A percentile compares a stretch with the other conserved stretches of the same genome.
Evolutionary conservation across 2,113 vertebrate genomes (phyloP).

Genomic region (Sturnus vulgaris): DNA sequence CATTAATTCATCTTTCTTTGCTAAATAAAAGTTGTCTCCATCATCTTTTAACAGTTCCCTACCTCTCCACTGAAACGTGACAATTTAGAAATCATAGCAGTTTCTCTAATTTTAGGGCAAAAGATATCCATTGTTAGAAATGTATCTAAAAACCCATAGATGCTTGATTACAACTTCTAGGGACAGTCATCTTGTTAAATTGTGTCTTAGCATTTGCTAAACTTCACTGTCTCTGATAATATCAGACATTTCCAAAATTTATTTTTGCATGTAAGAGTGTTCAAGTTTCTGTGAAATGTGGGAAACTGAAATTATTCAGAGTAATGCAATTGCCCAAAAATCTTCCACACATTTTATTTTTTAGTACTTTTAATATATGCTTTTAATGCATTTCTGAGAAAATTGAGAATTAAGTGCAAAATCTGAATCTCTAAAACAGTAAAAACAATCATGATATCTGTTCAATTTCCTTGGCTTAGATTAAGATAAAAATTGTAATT

Average conservation of each 20-base stretch:
- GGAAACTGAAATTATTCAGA: background rate
- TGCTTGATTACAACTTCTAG: background rate
- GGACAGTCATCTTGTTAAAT: background rate
- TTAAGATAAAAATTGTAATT: background rate
- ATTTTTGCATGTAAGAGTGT: background rate
- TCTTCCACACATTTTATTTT: background rate
- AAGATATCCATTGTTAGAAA: background rate
- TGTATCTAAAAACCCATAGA: background rate
- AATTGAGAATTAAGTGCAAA: background rate
- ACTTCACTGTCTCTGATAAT: background rate
- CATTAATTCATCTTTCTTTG: background rate
- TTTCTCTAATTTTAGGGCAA: background rate
- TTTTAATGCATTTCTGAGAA: background rate
- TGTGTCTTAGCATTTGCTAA: background rate
- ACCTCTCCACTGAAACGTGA: background rate
- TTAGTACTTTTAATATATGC: background rate
- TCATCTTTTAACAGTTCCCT: background rate
- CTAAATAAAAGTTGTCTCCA: background rate
- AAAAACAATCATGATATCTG: background rate
- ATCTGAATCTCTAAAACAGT: background rate
- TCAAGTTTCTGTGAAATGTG: background rate
- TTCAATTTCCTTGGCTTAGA: background rate
- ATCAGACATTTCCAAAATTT: background rate
- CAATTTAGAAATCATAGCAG: background rate
- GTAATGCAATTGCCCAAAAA: accelerated